Evolutionary conservation across 2,888 invertebrate genomes (phyloP), one percentile per base, ranked within the genome.

Genomic region (Melangyna quadrimaculata): DNA sequence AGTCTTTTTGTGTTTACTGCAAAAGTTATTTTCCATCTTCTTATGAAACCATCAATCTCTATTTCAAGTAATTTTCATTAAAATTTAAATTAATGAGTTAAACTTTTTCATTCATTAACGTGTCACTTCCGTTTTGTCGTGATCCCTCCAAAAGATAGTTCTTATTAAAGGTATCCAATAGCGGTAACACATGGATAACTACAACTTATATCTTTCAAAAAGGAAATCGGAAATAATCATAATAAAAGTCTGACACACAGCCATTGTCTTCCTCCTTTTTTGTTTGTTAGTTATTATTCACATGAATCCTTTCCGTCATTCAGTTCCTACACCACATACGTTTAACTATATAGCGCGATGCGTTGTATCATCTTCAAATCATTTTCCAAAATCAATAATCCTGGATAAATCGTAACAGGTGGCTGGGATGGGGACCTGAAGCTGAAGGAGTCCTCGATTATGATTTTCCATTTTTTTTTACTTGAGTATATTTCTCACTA

Each of bases 181-280:
- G n/a, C n/a, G 71, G n/a, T 59, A 65, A 77, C 61, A 40, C 29
- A 55, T 22, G 71, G 75, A 80, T 63, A 61, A 24, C 59, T 72
- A 65, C 48, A 29, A 53, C 59, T 65, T 14, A 65, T 48, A 43
- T 4, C 3, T 51, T 57, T 61, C 61, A 48, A 79, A 45, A 80
- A 55, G 43, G 67, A 78, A 73, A 72, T 86, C 86, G 86, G 86
- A 86, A 86, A 86, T 81, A 86, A 86, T 86, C 81, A 86, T 81
- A 77, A 86, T 86, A 86, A 81, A 86, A 57, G 86, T 86, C 86
- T 86, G 86, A 81, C 86, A 81, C 48, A 72, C 32, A 72, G 69
- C 17, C 40, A 72, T 73, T 63, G 79, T 74, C 72, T 86, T 84
- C 78, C 40, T 65, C 45, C 22, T 63, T 73, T 70, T 75, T 63